Conservation (phyloP, 1,140 invertebrate species). For the Papilio machaon region DNA sequence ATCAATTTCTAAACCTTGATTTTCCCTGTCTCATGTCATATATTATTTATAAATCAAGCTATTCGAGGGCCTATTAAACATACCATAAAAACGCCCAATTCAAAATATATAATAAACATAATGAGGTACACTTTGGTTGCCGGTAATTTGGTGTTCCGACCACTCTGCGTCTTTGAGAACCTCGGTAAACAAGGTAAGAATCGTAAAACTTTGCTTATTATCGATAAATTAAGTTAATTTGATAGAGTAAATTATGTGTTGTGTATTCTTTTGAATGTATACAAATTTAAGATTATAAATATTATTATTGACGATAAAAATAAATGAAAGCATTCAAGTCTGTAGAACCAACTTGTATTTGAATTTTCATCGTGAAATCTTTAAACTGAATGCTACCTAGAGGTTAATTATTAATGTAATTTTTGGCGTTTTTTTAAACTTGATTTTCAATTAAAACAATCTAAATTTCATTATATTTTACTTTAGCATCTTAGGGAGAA, state of each 20-base stretch:
- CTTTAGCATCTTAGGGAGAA: neutral
- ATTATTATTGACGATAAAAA: neutral
- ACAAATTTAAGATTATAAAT: neutral
- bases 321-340: neutral
- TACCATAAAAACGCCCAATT: conserved; percentile 24
- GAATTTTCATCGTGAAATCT: neutral
- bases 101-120: conserved; percentile 32
- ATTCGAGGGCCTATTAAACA: conserved; percentile 22
- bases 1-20: neutral
- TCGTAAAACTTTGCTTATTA: conserved; percentile 18
- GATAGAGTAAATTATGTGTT: neutral
- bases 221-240: conserved; percentile 28
- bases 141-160: conserved; percentile 17
- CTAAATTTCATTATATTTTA: neutral
- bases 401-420: too few species aligned
- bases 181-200: conserved; percentile 19
- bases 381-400: neutral
- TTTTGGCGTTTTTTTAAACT: neutral
- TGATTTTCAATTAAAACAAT: too few species aligned
- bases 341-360: neutral
- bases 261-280: neutral
- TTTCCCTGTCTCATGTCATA: neutral
- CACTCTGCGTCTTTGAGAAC: conserved; percentile 15
- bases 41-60: conserved; percentile 26
- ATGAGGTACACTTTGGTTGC: conserved; percentile 12